A percentile compares a stretch with the other conserved stretches of the same genome.
phyloP scores from a whole-genome alignment of 1,140 invertebrate species.

The Drosophila novamexicana region DNA sequence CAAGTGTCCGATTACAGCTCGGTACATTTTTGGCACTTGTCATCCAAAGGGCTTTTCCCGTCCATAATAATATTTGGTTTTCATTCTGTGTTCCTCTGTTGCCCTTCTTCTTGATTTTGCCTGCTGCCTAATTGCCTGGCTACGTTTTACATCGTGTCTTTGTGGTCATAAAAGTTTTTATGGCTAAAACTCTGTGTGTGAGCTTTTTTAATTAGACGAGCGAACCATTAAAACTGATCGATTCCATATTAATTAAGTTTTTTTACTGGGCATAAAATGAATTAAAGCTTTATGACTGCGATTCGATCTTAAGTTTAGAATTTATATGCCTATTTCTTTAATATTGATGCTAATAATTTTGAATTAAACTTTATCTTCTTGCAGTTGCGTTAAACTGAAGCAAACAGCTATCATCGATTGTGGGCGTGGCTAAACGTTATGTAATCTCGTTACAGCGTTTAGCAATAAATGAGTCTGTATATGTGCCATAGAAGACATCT shows the following conservation, averaged over 20 bases:
- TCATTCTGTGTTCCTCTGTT: conserved; percentile 33
- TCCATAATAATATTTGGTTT: conserved; percentile 67
- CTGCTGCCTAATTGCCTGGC: conserved; percentile 56
- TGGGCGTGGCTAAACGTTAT: conserved; percentile 5
- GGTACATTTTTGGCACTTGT: conserved; percentile 27
- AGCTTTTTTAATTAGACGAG: conserved; percentile 63
- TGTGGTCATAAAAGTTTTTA: conserved; percentile 60
- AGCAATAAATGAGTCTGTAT: conserved; percentile 47
- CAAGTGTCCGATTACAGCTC: conserved; percentile 42
- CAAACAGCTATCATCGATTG: neutral
- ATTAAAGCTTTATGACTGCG: conserved; percentile 30
- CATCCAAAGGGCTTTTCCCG: conserved; percentile 19
- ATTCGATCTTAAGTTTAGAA: conserved; percentile 6
- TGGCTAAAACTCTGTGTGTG: conserved; percentile 45
- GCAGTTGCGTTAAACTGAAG: conserved; percentile 16
- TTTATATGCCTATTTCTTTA: conserved; percentile 2
- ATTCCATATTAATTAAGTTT: conserved; percentile 51
- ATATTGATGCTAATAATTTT: neutral
- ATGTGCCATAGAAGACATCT: conserved; percentile 57
- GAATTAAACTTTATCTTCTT: conserved; percentile 15
- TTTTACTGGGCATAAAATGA: conserved; percentile 22
- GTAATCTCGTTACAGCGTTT: conserved; percentile 9
- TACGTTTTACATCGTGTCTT: conserved; percentile 44
- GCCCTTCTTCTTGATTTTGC: conserved; percentile 13
- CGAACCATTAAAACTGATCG: conserved; percentile 61